phyloP scores from a whole-genome alignment of 2,888 invertebrate genomes.

The Spilosoma lubricipeda region DNA sequence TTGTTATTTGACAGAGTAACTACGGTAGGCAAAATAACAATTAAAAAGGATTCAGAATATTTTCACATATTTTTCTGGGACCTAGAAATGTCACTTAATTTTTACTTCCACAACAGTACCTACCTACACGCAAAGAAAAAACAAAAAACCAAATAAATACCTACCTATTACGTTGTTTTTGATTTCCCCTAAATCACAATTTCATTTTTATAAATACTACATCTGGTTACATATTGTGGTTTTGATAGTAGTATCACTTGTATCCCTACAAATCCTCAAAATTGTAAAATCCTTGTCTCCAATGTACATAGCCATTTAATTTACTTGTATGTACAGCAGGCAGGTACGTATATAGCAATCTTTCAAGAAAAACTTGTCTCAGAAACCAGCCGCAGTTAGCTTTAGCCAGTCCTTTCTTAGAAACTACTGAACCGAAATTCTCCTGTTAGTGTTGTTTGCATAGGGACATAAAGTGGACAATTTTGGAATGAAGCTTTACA shows the following conservation, averaged over 20 bases:
- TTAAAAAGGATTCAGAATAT: background rate
- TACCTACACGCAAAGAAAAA: background rate
- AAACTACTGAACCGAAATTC: slow-evolving; percentile 80
- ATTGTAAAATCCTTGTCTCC: background rate
- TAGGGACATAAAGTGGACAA: slow-evolving; percentile 55
- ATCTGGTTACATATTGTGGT: background rate
- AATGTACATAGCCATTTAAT: background rate
- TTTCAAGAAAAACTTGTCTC: slow-evolving; percentile 39
- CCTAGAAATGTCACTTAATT: background rate
- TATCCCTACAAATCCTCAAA: background rate
- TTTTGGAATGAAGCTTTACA: slow-evolving; percentile 28
- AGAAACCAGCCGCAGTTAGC: slow-evolving; percentile 51
- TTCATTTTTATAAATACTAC: background rate
- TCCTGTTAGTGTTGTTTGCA: slow-evolving; percentile 63
- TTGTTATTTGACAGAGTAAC: no score
- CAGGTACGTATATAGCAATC: slow-evolving; percentile 2
- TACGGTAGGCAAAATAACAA: background rate
- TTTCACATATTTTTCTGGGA: background rate
- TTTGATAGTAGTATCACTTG: background rate
- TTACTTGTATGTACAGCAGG: background rate
- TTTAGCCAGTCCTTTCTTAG: slow-evolving; percentile 71
- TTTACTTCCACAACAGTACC: background rate
- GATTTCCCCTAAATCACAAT: background rate
- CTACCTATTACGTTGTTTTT: background rate
- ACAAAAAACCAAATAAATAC: no score